A percentile compares a stretch with the other conserved stretches of the same genome.
Evolutionary conservation across 2,113 vertebrate species (phyloP).

Genomic region (Genyomyrus donnyi): DNA sequence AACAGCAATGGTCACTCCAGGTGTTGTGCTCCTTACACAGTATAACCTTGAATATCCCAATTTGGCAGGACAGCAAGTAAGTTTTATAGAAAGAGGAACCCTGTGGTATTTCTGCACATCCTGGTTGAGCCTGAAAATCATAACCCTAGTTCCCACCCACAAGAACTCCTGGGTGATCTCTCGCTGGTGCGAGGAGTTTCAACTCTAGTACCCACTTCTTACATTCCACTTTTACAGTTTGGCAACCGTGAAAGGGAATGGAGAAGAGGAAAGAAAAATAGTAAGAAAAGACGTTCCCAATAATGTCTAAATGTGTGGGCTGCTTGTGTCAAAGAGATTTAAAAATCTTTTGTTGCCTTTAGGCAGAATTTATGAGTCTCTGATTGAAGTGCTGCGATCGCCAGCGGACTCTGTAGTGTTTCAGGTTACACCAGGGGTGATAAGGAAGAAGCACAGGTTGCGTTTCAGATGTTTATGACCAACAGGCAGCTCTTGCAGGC

Average conservation of each 20-base stretch:
- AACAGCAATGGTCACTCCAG: not conserved
- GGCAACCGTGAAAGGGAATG: not conserved
- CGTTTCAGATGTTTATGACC: not conserved
- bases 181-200: not conserved
- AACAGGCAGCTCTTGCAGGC: not conserved
- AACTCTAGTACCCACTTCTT: not conserved
- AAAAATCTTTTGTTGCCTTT: not conserved
- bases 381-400: not conserved
- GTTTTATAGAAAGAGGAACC: not conserved
- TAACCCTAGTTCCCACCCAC: not conserved
- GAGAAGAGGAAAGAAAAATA: not conserved
- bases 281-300: not conserved
- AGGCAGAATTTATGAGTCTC: not conserved
- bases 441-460: not conserved
- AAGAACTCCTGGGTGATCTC: not conserved
- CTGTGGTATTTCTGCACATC: not conserved
- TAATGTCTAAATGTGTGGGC: constrained; percentile 11
- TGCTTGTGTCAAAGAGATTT: constrained; percentile 4
- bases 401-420: not conserved
- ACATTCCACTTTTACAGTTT: not conserved
- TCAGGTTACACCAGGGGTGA: not conserved
- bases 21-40: not conserved
- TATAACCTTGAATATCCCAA: not conserved
- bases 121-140: not conserved
- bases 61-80: not conserved